These are phyloP conservation scores for Orcinus orca DNA, from an alignment of 2,113 vertebrate genomes.

Conservation along the genomic window DNA sequence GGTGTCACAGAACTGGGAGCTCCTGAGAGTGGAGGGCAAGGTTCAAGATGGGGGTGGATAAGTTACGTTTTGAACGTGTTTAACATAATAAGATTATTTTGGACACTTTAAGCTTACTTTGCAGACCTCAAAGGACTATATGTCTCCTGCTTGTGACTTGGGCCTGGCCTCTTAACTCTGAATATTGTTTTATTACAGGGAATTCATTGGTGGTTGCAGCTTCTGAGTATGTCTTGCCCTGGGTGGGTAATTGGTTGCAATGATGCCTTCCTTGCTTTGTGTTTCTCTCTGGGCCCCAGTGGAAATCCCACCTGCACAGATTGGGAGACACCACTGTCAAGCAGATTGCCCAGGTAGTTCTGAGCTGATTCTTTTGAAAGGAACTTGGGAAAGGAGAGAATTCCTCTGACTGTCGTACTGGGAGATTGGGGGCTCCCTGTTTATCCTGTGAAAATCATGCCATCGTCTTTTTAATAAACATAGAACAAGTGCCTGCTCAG, in stretches of 20 bases:
- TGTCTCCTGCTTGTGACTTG: background rate
- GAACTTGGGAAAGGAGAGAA: background rate
- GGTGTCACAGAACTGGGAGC: background rate
- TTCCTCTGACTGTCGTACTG: no score
- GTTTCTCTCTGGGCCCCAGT: background rate
- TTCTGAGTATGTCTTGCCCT: background rate
- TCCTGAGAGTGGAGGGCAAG: fast-evolving
- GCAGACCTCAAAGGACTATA: background rate
- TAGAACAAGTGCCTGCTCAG: background rate
- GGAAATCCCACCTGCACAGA: background rate
- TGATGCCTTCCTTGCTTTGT: background rate
- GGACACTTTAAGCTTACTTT: background rate
- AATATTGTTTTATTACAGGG: background rate
- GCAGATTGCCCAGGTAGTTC: background rate
- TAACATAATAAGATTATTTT: background rate
- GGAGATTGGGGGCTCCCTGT: background rate
- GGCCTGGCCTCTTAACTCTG: background rate
- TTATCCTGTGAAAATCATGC: background rate
- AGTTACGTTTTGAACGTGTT: background rate
- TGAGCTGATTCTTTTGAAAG: background rate
- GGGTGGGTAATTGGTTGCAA: background rate
- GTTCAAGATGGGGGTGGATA: background rate
- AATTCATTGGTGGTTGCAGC: background rate
- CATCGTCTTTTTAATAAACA: background rate
- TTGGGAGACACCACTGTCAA: background rate